Evolutionary conservation across 2,113 vertebrate species (phyloP), one percentile per base, ranked within the genome.

Genomic region (Dasypus novemcinctus): DNA sequence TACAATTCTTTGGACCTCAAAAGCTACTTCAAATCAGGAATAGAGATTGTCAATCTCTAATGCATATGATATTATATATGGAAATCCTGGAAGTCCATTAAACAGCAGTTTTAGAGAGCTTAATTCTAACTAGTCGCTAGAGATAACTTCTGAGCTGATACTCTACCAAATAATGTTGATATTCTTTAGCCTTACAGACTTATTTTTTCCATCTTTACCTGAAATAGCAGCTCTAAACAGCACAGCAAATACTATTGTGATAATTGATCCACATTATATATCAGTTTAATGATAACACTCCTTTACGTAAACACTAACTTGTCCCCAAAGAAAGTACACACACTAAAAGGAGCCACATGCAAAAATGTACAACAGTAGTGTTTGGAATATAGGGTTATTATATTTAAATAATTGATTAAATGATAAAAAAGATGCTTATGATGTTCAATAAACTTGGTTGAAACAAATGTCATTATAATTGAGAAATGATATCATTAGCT

Each of bases 41-140:
- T 36, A 25, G 7, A 66, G 15, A 74, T 9, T 79, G 9, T 79
- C 71, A 90, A 11, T 85, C 25, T 68, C 59, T 52, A 57, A 86
- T 2, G 3, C 6, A 49, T 88, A 46, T 66, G 7, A 66, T 23
- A 61, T 4, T 46, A 43, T 21, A 71, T 38, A 54, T 64, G 20
- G 31, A 78, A 29, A 86, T 5, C 79, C 20, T 61, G 80, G 87
- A 5, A 94, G 49, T 92, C 43, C 25, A 41, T 90, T 94, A 95
- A 96, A 93, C 49, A 75, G 93, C 87, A 83, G 11, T 31, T 46
- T 80, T 95, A 74, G 80, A 89, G 46, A 81, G 20, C 75, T 92
- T 79, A 75, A 90, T 66, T 72, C 4, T 96, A 97, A 97, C 85
- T 95, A 93, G 33, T 83, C 92, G 66, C 90, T 87, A 90, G 0